Conservation (phyloP, 2,888 invertebrate species). For the Timandra comae region DNA sequence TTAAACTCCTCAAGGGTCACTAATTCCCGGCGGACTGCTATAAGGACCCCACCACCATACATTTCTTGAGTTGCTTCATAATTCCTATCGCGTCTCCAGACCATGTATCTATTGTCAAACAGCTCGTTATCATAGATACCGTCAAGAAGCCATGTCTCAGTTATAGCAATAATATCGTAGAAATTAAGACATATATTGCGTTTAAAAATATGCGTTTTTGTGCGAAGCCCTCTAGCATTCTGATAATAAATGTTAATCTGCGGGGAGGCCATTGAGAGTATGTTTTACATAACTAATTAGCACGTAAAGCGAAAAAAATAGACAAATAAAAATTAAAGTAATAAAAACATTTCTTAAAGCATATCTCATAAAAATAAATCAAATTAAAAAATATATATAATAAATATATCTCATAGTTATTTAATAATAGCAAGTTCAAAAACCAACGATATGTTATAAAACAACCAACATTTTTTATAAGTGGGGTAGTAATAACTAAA, state of each 20-base stretch:
- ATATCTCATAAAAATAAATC: no score
- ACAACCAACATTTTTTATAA: no score
- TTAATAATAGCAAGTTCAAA: no score
- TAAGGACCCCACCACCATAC: not conserved
- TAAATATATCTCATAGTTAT: not conserved
- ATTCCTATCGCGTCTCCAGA: conserved; percentile 9
- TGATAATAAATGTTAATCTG: conserved; percentile 12
- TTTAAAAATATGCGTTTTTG: conserved; percentile 12
- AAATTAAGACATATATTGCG: conserved; percentile 6
- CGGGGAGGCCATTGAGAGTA: not conserved
- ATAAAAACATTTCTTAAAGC: no score
- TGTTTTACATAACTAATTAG: not conserved
- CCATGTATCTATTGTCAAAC: not conserved
- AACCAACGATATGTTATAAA: no score
- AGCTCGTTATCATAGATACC: conserved; percentile 3
- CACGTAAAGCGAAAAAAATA: not conserved
- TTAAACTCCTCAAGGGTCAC: not conserved
- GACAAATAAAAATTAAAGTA: not conserved
- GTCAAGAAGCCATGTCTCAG: conserved; percentile 11
- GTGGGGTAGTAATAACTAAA: no score
- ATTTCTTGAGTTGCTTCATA: conserved; percentile 2
- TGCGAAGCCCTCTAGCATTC: conserved; percentile 13
- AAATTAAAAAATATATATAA: no score
- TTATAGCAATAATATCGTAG: conserved; percentile 15
- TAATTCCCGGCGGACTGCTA: not conserved